Evolutionary conservation across 2,888 invertebrate species (phyloP).

Genomic region (Pharmacophagus antenor): DNA sequence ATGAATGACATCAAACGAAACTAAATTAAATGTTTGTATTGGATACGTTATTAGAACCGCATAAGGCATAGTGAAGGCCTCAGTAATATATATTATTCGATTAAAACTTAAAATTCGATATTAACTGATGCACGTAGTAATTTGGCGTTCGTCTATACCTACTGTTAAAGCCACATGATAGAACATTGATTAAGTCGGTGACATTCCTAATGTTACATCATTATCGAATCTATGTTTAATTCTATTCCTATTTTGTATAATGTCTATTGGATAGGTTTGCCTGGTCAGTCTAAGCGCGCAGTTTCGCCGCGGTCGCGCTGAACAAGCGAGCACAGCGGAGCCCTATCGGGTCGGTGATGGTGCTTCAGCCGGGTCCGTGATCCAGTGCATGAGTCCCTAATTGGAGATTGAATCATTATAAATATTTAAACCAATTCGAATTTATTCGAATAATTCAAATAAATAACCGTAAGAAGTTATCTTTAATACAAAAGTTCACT

Average conservation of each 20-base stretch:
- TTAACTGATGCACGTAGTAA: neutral
- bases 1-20: neutral
- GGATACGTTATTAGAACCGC: constrained; percentile 1
- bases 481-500: no score
- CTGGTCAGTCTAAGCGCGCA: constrained; percentile 22
- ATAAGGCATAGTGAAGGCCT: constrained; percentile 17
- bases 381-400: constrained; percentile 48
- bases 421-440: neutral
- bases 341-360: constrained; percentile 7
- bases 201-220: constrained; percentile 1
- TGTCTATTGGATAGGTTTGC: constrained; percentile 11
- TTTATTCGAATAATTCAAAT: no score
- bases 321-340: constrained; percentile 16
- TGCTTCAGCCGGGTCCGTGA: constrained; percentile 23
- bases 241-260: constrained; percentile 12
- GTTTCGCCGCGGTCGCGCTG: constrained; percentile 15
- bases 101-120: neutral
- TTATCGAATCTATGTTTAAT: constrained; percentile 8
- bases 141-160: constrained; percentile 14
- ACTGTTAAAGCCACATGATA: constrained; percentile 14
- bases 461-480: no score
- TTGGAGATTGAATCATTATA: constrained; percentile 10
- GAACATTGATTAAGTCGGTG: constrained; percentile 7
- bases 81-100: constrained; percentile 9
- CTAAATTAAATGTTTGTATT: neutral